A percentile compares a stretch with the other conserved stretches of the same genome.
These are phyloP conservation scores for Amphiduros pacificus DNA, from an alignment of 2,888 invertebrate genomes.

Conservation along the genomic window DNA sequence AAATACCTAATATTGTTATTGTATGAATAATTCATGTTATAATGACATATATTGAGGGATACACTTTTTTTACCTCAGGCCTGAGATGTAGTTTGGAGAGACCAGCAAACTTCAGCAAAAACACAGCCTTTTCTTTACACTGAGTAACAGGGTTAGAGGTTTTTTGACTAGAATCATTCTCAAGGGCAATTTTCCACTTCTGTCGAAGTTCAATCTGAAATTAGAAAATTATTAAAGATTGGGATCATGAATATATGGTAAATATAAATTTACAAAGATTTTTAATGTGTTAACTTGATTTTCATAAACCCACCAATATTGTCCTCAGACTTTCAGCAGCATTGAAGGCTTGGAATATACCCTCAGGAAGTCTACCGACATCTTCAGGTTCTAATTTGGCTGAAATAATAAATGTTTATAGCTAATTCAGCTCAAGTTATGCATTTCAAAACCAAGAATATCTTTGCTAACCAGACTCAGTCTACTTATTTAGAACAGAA, in stretches of 20 bases:
- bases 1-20: neutral
- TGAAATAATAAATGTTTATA: too few relatives aligned
- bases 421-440: too few relatives aligned
- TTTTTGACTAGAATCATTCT: conserved; percentile 35
- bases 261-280: neutral
- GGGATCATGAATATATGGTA: too few relatives aligned
- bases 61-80: conserved; percentile 37
- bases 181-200: conserved; percentile 32
- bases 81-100: conserved; percentile 50
- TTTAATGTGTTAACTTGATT: neutral
- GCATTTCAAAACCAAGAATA: too few relatives aligned
- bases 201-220: conserved; percentile 43
- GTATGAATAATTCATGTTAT: neutral
- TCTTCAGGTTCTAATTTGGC: too few relatives aligned
- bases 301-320: conserved; percentile 35
- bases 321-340: conserved; percentile 46
- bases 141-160: conserved; percentile 33
- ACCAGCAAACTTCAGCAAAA: conserved; percentile 53
- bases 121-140: conserved; percentile 49
- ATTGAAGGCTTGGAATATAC: conserved; percentile 45
- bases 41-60: neutral
- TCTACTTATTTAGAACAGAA: too few relatives aligned
- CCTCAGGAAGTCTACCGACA: too few relatives aligned
- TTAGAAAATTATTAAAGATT: neutral
- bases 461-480: too few relatives aligned